phyloP scores from a whole-genome alignment of 1,140 invertebrate species.

The Scylla paramamosain region DNA sequence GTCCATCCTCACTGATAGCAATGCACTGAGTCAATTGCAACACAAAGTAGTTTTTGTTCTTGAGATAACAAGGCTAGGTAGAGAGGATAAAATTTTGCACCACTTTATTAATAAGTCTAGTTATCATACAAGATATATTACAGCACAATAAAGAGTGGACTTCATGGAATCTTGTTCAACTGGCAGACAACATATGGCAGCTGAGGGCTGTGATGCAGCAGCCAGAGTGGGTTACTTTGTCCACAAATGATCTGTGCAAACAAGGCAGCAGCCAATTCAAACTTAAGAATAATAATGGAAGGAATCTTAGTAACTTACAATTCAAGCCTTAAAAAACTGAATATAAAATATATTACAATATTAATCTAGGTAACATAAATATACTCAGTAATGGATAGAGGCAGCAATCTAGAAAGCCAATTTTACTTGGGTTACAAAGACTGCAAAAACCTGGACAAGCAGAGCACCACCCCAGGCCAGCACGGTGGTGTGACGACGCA shows the following conservation, averaged over 20 bases:
- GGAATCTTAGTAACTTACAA: constrained; percentile 74
- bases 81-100: constrained; percentile 68
- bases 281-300: constrained; percentile 73
- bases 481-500: background rate
- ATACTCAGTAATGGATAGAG: constrained; percentile 59
- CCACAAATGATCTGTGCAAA: constrained; percentile 28
- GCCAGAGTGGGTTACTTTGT: constrained; percentile 61
- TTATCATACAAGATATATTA: constrained; percentile 73
- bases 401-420: constrained; percentile 70
- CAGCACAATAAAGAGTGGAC: constrained; percentile 74
- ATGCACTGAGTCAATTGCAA: too few relatives aligned
- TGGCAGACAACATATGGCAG: constrained; percentile 61
- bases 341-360: constrained; percentile 76
- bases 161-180: constrained; percentile 69
- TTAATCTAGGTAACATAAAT: constrained; percentile 68
- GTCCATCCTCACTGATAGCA: too few relatives aligned
- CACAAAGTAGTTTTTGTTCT: too few relatives aligned
- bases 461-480: constrained; percentile 71
- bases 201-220: constrained; percentile 48
- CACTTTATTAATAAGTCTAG: constrained; percentile 72
- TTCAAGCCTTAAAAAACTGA: constrained; percentile 71
- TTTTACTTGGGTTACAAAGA: constrained; percentile 48
- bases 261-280: constrained; percentile 57
- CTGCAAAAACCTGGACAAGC: constrained; percentile 69
- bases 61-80: too few relatives aligned